A percentile compares a stretch with the other conserved stretches of the same genome.
These are phyloP conservation scores for Diglossa cyanea DNA, from an alignment of 2,797 vertebrate genomes.

Conservation along the genomic window DNA sequence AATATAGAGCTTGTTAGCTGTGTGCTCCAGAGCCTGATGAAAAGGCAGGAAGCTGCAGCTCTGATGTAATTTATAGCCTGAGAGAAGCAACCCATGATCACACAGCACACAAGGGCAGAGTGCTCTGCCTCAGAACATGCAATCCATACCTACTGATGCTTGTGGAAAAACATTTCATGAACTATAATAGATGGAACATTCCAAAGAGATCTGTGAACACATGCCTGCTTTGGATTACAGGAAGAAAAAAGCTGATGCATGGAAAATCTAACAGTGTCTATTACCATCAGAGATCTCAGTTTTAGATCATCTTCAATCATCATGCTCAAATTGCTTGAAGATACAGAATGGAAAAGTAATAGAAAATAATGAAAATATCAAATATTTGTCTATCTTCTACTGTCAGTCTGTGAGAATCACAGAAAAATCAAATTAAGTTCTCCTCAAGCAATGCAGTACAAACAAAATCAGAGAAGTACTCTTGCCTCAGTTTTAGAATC, in stretches of 20 bases:
- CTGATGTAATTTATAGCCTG: not conserved
- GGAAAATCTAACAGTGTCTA: not conserved
- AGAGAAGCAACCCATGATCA: not conserved
- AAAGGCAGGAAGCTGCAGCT: not conserved
- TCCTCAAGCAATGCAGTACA: not conserved
- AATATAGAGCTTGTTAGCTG: not conserved
- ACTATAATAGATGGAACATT: not conserved
- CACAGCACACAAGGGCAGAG: not conserved
- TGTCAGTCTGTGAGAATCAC: not conserved
- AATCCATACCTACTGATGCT: not conserved
- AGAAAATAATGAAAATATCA: not conserved
- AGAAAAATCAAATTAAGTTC: not conserved
- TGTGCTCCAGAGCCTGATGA: not conserved
- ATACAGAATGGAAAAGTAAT: not conserved
- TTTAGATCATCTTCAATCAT: not conserved
- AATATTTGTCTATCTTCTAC: not conserved
- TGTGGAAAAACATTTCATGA: not conserved
- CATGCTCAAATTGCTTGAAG: not conserved
- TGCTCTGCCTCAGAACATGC: not conserved
- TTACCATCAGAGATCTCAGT: not conserved
- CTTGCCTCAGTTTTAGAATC: not conserved
- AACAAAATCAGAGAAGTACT: not conserved
- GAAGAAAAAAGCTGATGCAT: not conserved
- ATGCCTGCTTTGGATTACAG: not conserved
- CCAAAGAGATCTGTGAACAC: not conserved